Evolutionary conservation across 2,888 invertebrate genomes (phyloP).

Genomic region (Cheilosia soror): DNA sequence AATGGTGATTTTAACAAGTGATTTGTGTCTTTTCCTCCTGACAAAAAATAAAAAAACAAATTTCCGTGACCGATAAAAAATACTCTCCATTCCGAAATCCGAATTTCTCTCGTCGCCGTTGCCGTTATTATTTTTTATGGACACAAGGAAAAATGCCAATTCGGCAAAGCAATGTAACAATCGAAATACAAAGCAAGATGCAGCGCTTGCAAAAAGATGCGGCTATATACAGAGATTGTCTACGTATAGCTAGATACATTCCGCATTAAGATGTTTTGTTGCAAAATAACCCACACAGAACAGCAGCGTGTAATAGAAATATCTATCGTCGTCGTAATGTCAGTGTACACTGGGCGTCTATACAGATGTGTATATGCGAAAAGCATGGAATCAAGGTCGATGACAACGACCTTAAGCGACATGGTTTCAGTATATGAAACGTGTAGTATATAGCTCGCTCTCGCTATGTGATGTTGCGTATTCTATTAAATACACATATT

Average conservation of each 20-base stretch:
- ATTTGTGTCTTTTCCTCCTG: slow-evolving; percentile 19
- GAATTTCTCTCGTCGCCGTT: neutral
- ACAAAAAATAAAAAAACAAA: slow-evolving; percentile 23
- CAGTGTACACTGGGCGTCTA: slow-evolving; percentile 2
- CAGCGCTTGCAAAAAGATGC: slow-evolving; percentile 35
- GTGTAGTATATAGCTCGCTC: slow-evolving; percentile 43
- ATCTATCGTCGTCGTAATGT: slow-evolving; percentile 18
- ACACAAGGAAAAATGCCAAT: slow-evolving; percentile 33
- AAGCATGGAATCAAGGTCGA: slow-evolving; percentile 74
- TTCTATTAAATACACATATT: slow-evolving; percentile 50
- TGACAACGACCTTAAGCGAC: slow-evolving; percentile 75
- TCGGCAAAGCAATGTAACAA: slow-evolving; percentile 30
- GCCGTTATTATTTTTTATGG: neutral
- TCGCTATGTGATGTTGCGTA: slow-evolving; percentile 33
- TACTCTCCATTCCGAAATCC: slow-evolving; percentile 17
- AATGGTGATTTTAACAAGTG: slow-evolving; percentile 12
- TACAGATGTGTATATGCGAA: slow-evolving; percentile 28
- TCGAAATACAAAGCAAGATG: slow-evolving; percentile 37
- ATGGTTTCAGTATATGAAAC: slow-evolving; percentile 54
- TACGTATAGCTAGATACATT: slow-evolving; percentile 25
- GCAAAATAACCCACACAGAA: slow-evolving; percentile 17
- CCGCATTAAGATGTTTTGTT: slow-evolving; percentile 49
- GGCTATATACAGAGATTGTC: slow-evolving; percentile 8
- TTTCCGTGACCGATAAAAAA: slow-evolving; percentile 29
- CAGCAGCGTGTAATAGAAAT: slow-evolving; percentile 27